Conservation (phyloP, 2,888 invertebrate species). For the Brachycybe producta region DNA sequence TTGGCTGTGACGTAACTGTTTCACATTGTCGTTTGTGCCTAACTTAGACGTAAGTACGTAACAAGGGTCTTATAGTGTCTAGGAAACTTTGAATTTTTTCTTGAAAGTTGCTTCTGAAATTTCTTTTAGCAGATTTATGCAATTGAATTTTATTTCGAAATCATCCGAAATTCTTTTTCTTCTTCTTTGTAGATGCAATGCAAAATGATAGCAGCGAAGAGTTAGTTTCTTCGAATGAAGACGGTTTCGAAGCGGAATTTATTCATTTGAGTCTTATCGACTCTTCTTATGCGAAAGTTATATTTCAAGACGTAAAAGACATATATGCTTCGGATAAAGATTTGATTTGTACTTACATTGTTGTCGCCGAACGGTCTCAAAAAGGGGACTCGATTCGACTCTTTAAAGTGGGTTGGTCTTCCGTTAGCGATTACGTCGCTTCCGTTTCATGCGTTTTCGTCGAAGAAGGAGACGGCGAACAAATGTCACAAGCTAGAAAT, state of each 20-base stretch:
- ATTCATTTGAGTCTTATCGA: neutral
- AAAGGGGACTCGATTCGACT: constrained; percentile 15
- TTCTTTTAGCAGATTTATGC: too few relatives aligned
- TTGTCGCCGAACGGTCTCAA: constrained; percentile 3
- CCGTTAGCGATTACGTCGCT: constrained; percentile 9
- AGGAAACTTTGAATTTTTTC: too few relatives aligned
- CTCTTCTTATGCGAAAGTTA: constrained; percentile 19
- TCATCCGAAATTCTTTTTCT: too few relatives aligned
- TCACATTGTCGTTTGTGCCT: too few relatives aligned
- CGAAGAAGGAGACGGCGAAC: neutral
- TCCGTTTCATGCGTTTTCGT: neutral
- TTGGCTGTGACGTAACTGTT: too few relatives aligned
- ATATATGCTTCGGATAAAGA: constrained; percentile 14
- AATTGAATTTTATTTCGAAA: too few relatives aligned
- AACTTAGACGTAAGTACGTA: too few relatives aligned
- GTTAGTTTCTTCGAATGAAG: neutral
- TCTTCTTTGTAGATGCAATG: too few relatives aligned
- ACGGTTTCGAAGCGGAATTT: neutral
- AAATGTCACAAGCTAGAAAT: too few relatives aligned
- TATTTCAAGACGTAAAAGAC: constrained; percentile 18
- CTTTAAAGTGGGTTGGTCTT: constrained; percentile 18
- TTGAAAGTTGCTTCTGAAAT: too few relatives aligned
- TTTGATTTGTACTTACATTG: constrained; percentile 9
- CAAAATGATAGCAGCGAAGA: too few relatives aligned
- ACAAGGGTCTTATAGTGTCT: too few relatives aligned